Percentiles rank a stretch among this genome's conserved stretches.
Conservation (phyloP, 1,140 invertebrate genomes). For the Spodoptera frugiperda region DNA sequence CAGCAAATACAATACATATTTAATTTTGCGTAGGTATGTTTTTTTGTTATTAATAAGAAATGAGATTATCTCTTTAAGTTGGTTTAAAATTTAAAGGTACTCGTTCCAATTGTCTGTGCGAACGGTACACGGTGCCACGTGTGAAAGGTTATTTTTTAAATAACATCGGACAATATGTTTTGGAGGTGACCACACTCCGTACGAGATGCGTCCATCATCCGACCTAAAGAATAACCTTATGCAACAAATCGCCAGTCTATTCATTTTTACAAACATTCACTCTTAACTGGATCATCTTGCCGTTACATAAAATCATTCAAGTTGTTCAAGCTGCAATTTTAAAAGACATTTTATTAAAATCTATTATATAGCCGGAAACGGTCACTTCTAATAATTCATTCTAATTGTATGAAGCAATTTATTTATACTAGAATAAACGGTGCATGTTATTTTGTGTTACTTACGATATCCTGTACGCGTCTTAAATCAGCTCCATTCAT, state of each 20-base stretch:
- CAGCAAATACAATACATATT: too few relatives aligned
- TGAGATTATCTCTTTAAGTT: too few relatives aligned
- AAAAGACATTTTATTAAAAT: not conserved
- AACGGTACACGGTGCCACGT: conserved; percentile 55
- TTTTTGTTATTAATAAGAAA: too few relatives aligned
- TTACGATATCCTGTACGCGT: conserved; percentile 20
- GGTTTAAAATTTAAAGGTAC: too few relatives aligned
- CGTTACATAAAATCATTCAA: not conserved
- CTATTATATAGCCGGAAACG: not conserved
- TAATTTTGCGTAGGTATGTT: too few relatives aligned
- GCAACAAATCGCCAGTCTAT: conserved; percentile 8
- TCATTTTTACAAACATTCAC: not conserved
- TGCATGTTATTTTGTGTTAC: conserved; percentile 12
- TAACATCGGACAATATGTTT: conserved; percentile 63
- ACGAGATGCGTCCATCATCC: conserved; percentile 61
- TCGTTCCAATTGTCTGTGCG: conserved; percentile 46
- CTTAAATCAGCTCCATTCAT: conserved; percentile 16
- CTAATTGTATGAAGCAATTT: conserved; percentile 6
- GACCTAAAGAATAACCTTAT: conserved; percentile 46
- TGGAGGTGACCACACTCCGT: conserved; percentile 66
- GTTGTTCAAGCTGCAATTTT: not conserved
- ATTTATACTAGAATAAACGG: not conserved
- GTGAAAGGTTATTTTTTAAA: conserved; percentile 60
- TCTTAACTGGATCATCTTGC: not conserved
- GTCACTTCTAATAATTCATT: conserved; percentile 1